Evolutionary conservation across 30 jellyfish, hydroid and myxozoan genomes (phyloP).

Genomic region (Catostylus mosaicus): DNA sequence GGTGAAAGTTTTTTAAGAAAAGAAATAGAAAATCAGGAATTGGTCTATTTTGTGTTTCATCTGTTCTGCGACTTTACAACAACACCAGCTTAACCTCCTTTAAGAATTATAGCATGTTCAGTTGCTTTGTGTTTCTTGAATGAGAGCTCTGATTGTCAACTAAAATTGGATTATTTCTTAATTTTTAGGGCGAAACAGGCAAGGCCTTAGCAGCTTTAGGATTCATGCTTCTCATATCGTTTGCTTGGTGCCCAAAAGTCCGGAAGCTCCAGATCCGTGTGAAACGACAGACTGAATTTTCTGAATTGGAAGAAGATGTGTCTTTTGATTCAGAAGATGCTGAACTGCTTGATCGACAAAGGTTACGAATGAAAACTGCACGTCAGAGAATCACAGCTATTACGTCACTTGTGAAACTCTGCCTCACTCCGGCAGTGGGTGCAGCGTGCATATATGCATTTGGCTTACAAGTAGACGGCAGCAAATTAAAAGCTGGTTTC

Average conservation of each 20-base stretch:
- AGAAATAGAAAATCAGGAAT: too few relatives aligned
- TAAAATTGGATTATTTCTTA: not conserved
- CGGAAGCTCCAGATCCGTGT: slow-evolving; percentile 69
- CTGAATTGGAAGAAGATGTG: slow-evolving; percentile 3
- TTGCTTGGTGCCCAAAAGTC: slow-evolving; percentile 88
- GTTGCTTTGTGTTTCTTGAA: not conserved
- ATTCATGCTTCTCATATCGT: slow-evolving; percentile 33
- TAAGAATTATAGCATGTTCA: not conserved
- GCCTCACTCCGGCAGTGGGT: slow-evolving; percentile 66
- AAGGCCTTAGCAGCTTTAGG: not conserved
- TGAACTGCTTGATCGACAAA: slow-evolving; percentile 25
- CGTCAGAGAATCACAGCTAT: slow-evolving; percentile 64
- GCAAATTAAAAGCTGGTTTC: slow-evolving; percentile 46
- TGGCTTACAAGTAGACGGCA: slow-evolving; percentile 6
- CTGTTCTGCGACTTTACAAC: too few relatives aligned
- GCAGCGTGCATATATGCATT: slow-evolving; percentile 29
- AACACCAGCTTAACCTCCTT: too few relatives aligned
- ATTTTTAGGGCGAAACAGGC: not conserved
- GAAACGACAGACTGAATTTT: not conserved
- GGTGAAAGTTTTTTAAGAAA: too few relatives aligned
- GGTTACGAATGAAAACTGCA: slow-evolving; percentile 72
- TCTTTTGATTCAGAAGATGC: slow-evolving; percentile 16
- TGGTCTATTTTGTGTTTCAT: too few relatives aligned
- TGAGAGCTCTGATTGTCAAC: too few relatives aligned
- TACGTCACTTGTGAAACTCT: slow-evolving; percentile 55